Evolutionary conservation across 1,140 invertebrate species (phyloP).

Genomic region (Sitophilus oryzae): DNA sequence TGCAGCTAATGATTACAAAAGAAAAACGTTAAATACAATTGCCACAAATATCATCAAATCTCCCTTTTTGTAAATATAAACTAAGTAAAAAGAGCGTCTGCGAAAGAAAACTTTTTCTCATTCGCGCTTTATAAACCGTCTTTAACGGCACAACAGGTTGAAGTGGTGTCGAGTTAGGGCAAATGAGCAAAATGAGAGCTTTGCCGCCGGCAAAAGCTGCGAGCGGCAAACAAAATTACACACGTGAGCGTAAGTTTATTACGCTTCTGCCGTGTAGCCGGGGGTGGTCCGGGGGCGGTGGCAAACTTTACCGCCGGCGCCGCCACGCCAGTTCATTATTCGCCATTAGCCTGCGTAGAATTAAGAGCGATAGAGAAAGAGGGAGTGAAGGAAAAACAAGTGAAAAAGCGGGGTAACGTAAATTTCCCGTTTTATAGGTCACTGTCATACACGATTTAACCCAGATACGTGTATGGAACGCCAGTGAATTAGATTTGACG

Average conservation of each 20-base stretch:
- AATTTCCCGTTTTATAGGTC: slow-evolving; percentile 10
- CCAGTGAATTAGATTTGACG: too few relatives aligned
- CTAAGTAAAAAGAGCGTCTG: background rate
- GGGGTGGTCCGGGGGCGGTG: slow-evolving; percentile 9
- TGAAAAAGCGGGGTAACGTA: slow-evolving; percentile 5
- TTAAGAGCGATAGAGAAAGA: slow-evolving; percentile 4
- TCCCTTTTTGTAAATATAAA: too few relatives aligned
- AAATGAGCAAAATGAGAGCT: slow-evolving; percentile 25
- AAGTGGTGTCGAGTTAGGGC: slow-evolving; percentile 20
- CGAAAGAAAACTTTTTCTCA: slow-evolving; percentile 6
- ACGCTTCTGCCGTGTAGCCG: slow-evolving; percentile 4
- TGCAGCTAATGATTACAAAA: too few relatives aligned
- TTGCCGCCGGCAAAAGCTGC: slow-evolving; percentile 16
- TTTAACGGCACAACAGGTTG: slow-evolving; percentile 22
- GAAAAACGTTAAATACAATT: too few relatives aligned
- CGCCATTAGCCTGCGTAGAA: slow-evolving; percentile 15
- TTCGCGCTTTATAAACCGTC: slow-evolving; percentile 7
- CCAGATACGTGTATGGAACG: background rate
- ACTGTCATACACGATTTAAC: slow-evolving; percentile 2
- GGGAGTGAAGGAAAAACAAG: slow-evolving; percentile 8
- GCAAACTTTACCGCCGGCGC: background rate
- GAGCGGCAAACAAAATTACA: slow-evolving; percentile 23
- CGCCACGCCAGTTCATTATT: slow-evolving; percentile 17
- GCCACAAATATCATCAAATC: too few relatives aligned
- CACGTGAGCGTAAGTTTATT: slow-evolving; percentile 26